Evolutionary conservation across 2,113 vertebrate genomes (phyloP).

Genomic region (Tupaia chinensis): DNA sequence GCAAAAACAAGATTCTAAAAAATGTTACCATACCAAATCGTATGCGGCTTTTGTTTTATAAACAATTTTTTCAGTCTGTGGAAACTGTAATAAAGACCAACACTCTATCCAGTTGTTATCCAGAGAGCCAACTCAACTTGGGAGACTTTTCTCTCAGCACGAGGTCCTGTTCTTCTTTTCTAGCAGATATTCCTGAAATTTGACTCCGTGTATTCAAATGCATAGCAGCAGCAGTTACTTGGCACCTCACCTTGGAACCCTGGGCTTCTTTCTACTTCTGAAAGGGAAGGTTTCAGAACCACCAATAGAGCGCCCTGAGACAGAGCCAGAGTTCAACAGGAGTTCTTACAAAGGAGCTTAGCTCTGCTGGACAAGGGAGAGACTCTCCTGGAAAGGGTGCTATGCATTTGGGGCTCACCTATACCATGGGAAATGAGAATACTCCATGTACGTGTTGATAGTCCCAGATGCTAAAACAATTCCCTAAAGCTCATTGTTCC

Average conservation of each 20-base stretch:
- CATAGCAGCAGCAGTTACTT: neutral
- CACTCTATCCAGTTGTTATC: conserved; percentile 70
- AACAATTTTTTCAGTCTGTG: conserved; percentile 61
- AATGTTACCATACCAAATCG: conserved; percentile 69
- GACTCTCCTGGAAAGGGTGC: neutral
- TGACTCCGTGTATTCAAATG: neutral
- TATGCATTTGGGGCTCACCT: neutral
- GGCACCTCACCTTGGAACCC: neutral
- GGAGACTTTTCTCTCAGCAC: conserved; percentile 18
- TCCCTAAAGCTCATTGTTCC: neutral
- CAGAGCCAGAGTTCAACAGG: neutral
- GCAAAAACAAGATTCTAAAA: conserved; percentile 74
- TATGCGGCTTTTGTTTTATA: conserved; percentile 75
- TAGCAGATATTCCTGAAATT: neutral
- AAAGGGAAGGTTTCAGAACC: neutral
- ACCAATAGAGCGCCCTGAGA: neutral
- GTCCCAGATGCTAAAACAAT: neutral
- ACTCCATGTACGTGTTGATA: neutral
- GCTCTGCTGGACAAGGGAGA: neutral
- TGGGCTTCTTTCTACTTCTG: neutral
- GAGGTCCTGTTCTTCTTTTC: neutral
- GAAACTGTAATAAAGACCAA: conserved; percentile 71
- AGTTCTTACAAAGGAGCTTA: neutral
- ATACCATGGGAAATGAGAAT: neutral
- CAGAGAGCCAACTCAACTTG: conserved; percentile 23